Evolutionary conservation across 2,888 invertebrate genomes (phyloP), one percentile per base, ranked within the genome.

Genomic region (Eucriotettix oculatus): DNA sequence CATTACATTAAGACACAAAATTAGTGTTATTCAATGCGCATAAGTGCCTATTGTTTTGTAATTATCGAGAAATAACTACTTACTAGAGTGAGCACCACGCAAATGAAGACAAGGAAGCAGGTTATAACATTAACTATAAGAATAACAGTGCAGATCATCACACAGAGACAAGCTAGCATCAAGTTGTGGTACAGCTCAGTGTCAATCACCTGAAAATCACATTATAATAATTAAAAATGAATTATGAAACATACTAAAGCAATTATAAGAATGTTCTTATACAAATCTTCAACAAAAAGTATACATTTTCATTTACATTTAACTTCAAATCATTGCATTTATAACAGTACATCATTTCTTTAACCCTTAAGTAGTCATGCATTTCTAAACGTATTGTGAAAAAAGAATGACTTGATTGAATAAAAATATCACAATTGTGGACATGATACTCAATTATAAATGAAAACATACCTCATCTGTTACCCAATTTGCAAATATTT

Each of bases 61-160:
- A 11, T 40, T 42, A 10, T 53, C 16, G 16, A 40, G 16, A 40
- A 10, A 3, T 43, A 43, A 42, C 16, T 16, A 60, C 70, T 69
- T 52, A 80, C 76, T 72, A 90, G 78, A 1, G 88, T 88, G 65
- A 88, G 73, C 48, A 87, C 71, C 16, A 87, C 86, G 68, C 87
- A 86, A 29, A 84, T 70, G 67, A 90, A 83, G 68, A 90, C 87
- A 83, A 88, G 85, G 60, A 86, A 75, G 72, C 89, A 88, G 66
- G 86, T 85, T 71, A 85, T 83, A 14, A 86, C 69, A 72, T 90
- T 85, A 10, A 86, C 86, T 65, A 90, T 86, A 41, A 91, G 75
- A 41, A 89, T 69, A 14, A 84, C 72, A 0, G 89, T 89, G 67
- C 87, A 87, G n/a, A 82, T 69, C 83, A 90, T 87, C 0, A 90